Evolutionary conservation across 1,140 invertebrate genomes (phyloP), one percentile per base, ranked within the genome.

Genomic region (Hormaphis cornu): DNA sequence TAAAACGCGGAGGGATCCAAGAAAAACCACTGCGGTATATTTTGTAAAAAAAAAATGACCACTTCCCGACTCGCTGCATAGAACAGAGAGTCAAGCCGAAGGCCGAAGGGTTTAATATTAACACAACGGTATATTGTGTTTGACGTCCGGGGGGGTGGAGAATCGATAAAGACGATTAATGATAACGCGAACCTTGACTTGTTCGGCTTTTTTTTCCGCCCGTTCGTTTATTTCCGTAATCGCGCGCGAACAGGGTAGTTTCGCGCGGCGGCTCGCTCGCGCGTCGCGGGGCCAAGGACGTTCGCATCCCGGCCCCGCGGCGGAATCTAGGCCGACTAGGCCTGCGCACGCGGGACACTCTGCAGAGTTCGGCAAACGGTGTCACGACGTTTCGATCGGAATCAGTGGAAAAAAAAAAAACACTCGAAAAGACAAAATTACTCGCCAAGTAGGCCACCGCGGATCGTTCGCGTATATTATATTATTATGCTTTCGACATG

Each of bases 221-320:
- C n/a, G n/a, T n/a, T n/a, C n/a, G n/a, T n/a, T 58, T 58, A 58
- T 26, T 40, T 58, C 22, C 54, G 33, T 26, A 58, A 58, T 58
- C 33, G n/a, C n/a, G n/a, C n/a, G n/a, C n/a, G n/a, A n/a, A 58
- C 7, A 50, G 33, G 54, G 35, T 40, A n/a, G 54, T 58, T 58
- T 40, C 24, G 20, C 35, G 24, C 16, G 24, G 54, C 20, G n/a
- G n/a, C n/a, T n/a, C n/a, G n/a, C n/a, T n/a, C n/a, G n/a, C 54
- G 24, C 37, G 22, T 24, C 7, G 4, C 20, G 30, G 30, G 54
- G 33, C 54, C 20, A 58, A 58, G 54, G 54, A 58, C 54, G 22
- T 40, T 8, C 24, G 9, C 18, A 58, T 26, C 35, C 33, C 35
- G 14, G 54, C 33, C n/a, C n/a, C n/a, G n/a, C n/a, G n/a, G n/a